Percentiles rank a stretch among this genome's conserved stretches.
phyloP scores from a whole-genome alignment of 2,888 invertebrate genomes.

The Nomada fabriciana region DNA sequence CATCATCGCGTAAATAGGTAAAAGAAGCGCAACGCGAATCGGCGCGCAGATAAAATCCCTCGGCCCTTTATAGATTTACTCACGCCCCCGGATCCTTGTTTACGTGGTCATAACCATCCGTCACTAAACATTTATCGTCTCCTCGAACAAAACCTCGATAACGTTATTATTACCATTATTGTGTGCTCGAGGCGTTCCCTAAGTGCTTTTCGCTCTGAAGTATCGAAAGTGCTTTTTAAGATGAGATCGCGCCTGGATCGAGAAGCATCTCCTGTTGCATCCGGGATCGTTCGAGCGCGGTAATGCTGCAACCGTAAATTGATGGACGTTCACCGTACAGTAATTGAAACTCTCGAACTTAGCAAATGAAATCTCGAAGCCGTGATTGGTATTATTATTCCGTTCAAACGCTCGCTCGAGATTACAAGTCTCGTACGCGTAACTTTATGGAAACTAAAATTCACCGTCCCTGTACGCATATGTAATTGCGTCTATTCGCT shows the following conservation, averaged over 20 bases:
- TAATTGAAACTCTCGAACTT: slow-evolving; percentile 69
- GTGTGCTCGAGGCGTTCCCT: slow-evolving; percentile 65
- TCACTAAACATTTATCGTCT: slow-evolving; percentile 72
- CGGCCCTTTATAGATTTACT: slow-evolving; percentile 69
- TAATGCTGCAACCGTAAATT: slow-evolving; percentile 61
- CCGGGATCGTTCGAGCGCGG: slow-evolving; percentile 63
- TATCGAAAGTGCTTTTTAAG: slow-evolving; percentile 72
- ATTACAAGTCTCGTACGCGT: slow-evolving; percentile 41
- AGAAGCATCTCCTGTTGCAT: slow-evolving; percentile 58
- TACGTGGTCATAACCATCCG: slow-evolving; percentile 65
- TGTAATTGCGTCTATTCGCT: slow-evolving; percentile 19
- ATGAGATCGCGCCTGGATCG: slow-evolving; percentile 71
- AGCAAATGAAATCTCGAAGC: slow-evolving; percentile 61
- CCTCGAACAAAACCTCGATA: slow-evolving; percentile 67
- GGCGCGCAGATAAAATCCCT: slow-evolving; percentile 40
- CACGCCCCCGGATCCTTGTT: slow-evolving; percentile 69
- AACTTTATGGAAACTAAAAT: slow-evolving; percentile 49
- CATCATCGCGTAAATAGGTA: background rate
- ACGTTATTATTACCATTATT: slow-evolving; percentile 72
- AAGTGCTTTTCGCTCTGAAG: slow-evolving; percentile 68
- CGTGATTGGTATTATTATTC: slow-evolving; percentile 63
- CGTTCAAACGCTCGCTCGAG: slow-evolving; percentile 45
- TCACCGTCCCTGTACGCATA: slow-evolving; percentile 18
- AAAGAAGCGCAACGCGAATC: background rate
- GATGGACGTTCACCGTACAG: slow-evolving; percentile 57